These are phyloP conservation scores for Osmerus eperlanus DNA, from an alignment of 2,113 vertebrate species.

Conservation along the genomic window DNA sequence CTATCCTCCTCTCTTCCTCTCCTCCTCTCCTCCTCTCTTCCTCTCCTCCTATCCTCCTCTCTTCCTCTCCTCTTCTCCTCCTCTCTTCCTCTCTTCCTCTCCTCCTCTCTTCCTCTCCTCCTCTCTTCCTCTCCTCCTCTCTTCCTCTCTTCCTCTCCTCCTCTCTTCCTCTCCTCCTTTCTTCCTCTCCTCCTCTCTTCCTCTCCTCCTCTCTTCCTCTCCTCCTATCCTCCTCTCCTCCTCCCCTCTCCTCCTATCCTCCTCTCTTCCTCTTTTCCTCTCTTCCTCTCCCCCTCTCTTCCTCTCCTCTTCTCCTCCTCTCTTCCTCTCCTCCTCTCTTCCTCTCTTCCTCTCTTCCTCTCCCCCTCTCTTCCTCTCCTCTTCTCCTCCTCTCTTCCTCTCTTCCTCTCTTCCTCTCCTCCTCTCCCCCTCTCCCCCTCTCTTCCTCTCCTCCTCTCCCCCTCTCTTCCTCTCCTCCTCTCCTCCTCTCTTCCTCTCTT, in stretches of 20 bases:
- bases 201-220: constrained; percentile 30
- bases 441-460: no score
- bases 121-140: constrained; percentile 35
- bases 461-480: no score
- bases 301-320: no score
- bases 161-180: constrained; percentile 35
- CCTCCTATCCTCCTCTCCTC: neutral
- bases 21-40: constrained; percentile 52
- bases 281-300: constrained; percentile 42
- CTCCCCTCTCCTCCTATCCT: no score
- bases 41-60: constrained; percentile 23
- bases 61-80: neutral
- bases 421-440: no score
- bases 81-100: no score
- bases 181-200: constrained; percentile 51
- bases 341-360: no score
- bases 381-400: constrained; percentile 30
- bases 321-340: constrained; percentile 52
- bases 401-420: neutral
- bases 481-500: neutral
- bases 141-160: constrained; percentile 62
- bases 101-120: no score
- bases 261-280: no score
- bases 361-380: constrained; percentile 33
- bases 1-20: neutral